Evolutionary conservation across 2,888 invertebrate genomes (phyloP).

Genomic region (Sarcophaga caerulescens): DNA sequence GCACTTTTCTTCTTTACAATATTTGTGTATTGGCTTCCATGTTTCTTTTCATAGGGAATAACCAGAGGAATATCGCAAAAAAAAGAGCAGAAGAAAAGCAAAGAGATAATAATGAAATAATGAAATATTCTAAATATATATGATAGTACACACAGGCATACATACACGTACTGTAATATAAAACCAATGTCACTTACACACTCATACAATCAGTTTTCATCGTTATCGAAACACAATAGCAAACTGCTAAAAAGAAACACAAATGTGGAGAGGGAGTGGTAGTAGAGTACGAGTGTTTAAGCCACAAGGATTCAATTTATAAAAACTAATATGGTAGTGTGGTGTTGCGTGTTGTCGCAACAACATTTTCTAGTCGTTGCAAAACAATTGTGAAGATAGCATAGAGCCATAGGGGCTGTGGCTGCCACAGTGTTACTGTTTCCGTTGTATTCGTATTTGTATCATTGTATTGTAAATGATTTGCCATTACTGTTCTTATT

Average conservation of each 20-base stretch:
- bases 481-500: background rate
- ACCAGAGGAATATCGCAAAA: background rate
- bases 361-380: slow-evolving; percentile 25
- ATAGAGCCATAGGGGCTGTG: slow-evolving; percentile 10
- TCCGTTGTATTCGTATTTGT: slow-evolving; percentile 26
- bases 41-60: background rate
- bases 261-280: background rate
- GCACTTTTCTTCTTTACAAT: background rate
- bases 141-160: background rate
- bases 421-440: slow-evolving; percentile 42
- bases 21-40: background rate
- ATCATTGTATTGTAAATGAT: slow-evolving; percentile 2
- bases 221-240: no score
- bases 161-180: slow-evolving; percentile 1
- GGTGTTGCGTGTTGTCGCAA: background rate
- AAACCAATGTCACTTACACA: slow-evolving; percentile 51
- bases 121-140: slow-evolving; percentile 43
- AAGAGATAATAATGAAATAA: slow-evolving; percentile 35
- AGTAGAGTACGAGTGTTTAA: background rate
- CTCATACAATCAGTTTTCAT: background rate
- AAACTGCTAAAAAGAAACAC: no score
- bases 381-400: slow-evolving; percentile 1
- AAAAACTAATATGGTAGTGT: slow-evolving; percentile 29
- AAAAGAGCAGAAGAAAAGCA: background rate
- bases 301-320: slow-evolving; percentile 59